Base-by-base conservation (phyloP, 2,888 invertebrate species). In the Drosophila hamatofila region DNA sequence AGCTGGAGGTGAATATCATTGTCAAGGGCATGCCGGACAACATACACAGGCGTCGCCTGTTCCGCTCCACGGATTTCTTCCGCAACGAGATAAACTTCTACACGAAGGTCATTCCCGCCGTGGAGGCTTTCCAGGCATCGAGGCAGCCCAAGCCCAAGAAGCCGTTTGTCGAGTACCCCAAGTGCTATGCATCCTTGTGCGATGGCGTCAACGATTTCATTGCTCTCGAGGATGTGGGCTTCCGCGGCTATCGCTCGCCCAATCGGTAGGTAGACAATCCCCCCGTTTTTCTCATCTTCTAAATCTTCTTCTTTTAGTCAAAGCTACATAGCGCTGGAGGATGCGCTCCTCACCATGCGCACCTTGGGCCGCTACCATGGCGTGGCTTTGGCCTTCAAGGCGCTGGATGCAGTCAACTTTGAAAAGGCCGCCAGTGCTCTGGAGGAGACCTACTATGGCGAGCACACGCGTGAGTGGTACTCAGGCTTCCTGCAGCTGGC, bases 51-150 rank as follows among this genome's bases (percentile, higher is more conserved):
- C 94, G 95, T 0, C 94, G 95, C 33, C 95, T 96, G 0, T 96
- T 94, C 80, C 93, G 95, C 64, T 95, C 95, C 42, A 87, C 93
- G 4, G 95, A 95, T 54, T 96, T 96, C 90, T 96, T 96, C 83
- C 93, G 93, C 71, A 96, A 96, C 86, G 96, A 96, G 92, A 95
- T 95, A 0, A 92, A 93, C 58, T 96, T 96, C 89, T 96, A 96
- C 90, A 92, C 81, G 0, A 91, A 91, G 54, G 83, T 93, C 6
- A 67, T 93, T 2, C 92, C 92, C 3, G 90, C 90, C 2, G 83
- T 91, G 51, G 91, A 92, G 49, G 78, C 80, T 8, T 93, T 93
- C 55, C 93, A 93, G 63, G 57, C 72, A 0, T 70, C 77, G 4
- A 84, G 81, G 1, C 67, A 88, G 16, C 84, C 91, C 0, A 81